Base-by-base conservation (phyloP, 2,888 invertebrate species). In the Agrilus mali region DNA sequence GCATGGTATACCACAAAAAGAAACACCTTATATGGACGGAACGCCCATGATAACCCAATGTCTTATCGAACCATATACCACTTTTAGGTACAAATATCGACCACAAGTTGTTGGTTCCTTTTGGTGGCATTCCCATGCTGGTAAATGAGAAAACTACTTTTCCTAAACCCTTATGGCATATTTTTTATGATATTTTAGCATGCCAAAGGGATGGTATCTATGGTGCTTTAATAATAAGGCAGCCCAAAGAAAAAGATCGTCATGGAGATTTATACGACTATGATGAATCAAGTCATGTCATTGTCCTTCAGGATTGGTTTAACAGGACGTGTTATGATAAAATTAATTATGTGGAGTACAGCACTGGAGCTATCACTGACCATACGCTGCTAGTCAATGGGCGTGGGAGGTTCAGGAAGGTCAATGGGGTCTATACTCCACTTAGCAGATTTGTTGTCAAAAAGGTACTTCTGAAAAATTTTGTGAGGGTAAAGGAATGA, bases 261-360 rank as follows among this genome's bases (percentile, higher is more conserved):
- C 64, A 67, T 45, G 47, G 53, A 2, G 57, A 63, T 27, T 58
- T 69, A 4, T 77, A 74, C 55, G 75, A 77, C 50, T 54, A 57
- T 35, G 77, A 77, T 53, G 14, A 27, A 27, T 38, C 44, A n/a
- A 67, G 70, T 36, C 73, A 76, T 55, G 64, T 63, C 4, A 57
- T 77, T 12, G 47, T 56, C 5, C 54, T 76, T 27, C 62, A 66
- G 27, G 77, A 78, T 51, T 77, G 77, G 77, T 57, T 69, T 8
- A 69, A 71, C 36, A 59, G 60, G 32, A 33, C 41, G 4, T 38
- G 14, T 4, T 31, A 40, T 17, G n/a, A 16, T 14, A 27, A 27
- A 4, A 27, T 27, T 27, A 27, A 27, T 10, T 27, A 27, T 10
- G 27, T n/a, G 13, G 16, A 38, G 17, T 35, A 41, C 38, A 44